phyloP scores from a whole-genome alignment of 1,140 invertebrate species.

The Micrasema minimum region DNA sequence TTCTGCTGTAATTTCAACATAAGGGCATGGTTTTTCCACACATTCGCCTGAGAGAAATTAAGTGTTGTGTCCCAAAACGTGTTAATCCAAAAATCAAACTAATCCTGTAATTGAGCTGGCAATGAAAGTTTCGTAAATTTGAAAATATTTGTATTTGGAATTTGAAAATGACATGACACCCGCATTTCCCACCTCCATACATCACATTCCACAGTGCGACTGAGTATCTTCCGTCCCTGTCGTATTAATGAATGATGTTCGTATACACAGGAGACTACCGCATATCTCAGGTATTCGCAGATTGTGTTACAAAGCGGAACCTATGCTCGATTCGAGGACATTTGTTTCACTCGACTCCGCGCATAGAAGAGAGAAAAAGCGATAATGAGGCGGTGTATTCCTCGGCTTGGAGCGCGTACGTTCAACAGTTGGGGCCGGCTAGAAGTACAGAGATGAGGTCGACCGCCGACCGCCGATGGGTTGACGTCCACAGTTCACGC shows the following conservation, averaged over 20 bases:
- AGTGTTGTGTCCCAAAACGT: too few species aligned
- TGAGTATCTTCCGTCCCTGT: not conserved
- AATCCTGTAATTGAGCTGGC: too few species aligned
- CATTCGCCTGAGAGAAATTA: too few species aligned
- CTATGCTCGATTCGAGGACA: not conserved
- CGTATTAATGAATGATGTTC: not conserved
- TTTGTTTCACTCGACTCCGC: conserved; percentile 4
- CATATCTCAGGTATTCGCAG: conserved; percentile 26
- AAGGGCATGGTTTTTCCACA: too few species aligned
- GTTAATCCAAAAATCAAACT: too few species aligned
- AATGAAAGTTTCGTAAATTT: too few species aligned
- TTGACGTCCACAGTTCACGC: conserved; percentile 11
- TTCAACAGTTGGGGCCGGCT: conserved; percentile 24
- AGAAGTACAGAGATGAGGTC: conserved; percentile 19
- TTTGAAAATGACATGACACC: not conserved
- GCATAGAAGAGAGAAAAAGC: conserved; percentile 3
- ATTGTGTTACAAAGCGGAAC: conserved; percentile 29
- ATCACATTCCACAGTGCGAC: conserved; percentile 12
- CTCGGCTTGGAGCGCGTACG: not conserved
- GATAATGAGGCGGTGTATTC: conserved; percentile 2
- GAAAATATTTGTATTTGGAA: not conserved
- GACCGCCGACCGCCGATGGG: too few species aligned
- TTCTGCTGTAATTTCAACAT: too few species aligned
- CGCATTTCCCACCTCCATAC: conserved; percentile 27
- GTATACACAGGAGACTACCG: not conserved